These are phyloP conservation scores for Charadrius vociferus DNA, from an alignment of 2,113 vertebrate species.

Conservation along the genomic window DNA sequence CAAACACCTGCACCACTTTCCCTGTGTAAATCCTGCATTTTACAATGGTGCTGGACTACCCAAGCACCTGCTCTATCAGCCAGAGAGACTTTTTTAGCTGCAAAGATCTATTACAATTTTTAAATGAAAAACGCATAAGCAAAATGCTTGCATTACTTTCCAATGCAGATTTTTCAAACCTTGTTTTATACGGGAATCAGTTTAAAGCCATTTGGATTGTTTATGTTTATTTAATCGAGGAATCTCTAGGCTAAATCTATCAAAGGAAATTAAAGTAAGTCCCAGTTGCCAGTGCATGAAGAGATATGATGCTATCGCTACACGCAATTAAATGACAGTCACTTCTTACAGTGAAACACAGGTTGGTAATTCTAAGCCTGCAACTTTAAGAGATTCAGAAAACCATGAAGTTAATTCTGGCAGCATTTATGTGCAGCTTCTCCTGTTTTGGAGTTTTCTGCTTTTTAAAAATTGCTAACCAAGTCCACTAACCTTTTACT, in stretches of 20 bases:
- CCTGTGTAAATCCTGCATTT: not conserved
- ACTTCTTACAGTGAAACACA: not conserved
- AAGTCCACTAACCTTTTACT: not conserved
- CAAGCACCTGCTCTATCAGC: not conserved
- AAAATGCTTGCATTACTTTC: not conserved
- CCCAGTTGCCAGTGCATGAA: not conserved
- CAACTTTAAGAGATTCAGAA: not conserved
- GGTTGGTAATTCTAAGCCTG: not conserved
- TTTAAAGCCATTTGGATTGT: not conserved
- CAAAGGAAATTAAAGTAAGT: slow-evolving; percentile 28
- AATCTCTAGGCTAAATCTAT: slow-evolving; percentile 1
- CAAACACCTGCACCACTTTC: not conserved
- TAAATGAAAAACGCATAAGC: not conserved
- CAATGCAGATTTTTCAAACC: not conserved
- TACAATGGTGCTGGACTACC: not conserved
- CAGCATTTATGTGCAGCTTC: not conserved
- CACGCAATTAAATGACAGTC: not conserved
- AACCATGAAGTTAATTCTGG: not conserved
- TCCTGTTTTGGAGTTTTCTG: not conserved
- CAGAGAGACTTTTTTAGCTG: not conserved
- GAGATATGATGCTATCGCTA: not conserved
- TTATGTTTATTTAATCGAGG: slow-evolving; percentile 13
- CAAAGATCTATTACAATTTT: not conserved
- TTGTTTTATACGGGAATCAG: not conserved
- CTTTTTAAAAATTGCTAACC: not conserved